Conservation (phyloP, 2,888 invertebrate species). For the Lissonota sp. region DNA sequence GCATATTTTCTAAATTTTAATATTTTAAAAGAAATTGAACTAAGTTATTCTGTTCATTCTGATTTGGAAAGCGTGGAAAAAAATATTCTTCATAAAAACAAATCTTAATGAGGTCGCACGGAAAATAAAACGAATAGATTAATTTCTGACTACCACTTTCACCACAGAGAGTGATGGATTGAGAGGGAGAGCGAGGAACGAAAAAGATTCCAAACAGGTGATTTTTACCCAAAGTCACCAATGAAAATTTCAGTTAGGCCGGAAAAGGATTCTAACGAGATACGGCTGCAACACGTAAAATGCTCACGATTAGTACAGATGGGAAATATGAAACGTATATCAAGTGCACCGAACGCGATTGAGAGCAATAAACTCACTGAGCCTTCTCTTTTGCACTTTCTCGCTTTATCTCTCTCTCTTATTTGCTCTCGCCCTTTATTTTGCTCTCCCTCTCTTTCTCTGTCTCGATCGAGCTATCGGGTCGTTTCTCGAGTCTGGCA, state of each 20-base stretch:
- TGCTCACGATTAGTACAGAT: constrained; percentile 7
- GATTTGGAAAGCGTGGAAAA: no score
- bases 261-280: not conserved
- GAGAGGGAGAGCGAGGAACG: no score
- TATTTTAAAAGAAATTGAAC: no score
- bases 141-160: no score
- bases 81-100: no score
- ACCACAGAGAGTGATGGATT: no score
- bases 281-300: not conserved
- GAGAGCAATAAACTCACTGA: constrained; percentile 68
- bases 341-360: constrained; percentile 62
- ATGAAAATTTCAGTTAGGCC: not conserved
- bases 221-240: not conserved
- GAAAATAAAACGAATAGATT: no score
- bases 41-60: no score
- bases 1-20: no score
- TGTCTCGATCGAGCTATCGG: not conserved
- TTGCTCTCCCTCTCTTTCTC: constrained; percentile 31
- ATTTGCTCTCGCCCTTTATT: constrained; percentile 19
- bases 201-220: not conserved
- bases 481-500: no score
- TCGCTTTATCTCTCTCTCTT: constrained; percentile 10
- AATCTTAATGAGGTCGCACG: no score
- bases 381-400: constrained; percentile 35
- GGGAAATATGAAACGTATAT: constrained; percentile 40